Conservation (phyloP, 2,797 vertebrate genomes). For the Miichthys miiuy region DNA sequence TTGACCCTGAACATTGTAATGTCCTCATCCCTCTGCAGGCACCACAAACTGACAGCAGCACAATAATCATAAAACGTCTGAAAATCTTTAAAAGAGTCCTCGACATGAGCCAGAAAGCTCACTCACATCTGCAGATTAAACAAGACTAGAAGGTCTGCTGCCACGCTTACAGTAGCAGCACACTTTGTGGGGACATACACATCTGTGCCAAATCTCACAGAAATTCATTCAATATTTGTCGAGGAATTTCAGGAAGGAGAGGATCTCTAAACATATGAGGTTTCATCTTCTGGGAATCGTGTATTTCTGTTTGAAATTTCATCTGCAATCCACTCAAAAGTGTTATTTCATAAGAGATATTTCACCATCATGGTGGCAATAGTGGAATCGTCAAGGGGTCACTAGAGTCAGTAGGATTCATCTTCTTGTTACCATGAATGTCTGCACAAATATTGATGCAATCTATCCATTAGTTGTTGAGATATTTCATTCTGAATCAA, state of each 20-base stretch:
- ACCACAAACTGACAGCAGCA: background rate
- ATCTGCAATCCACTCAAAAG: background rate
- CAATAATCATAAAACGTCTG: background rate
- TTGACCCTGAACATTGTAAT: background rate
- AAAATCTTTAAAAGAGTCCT: background rate
- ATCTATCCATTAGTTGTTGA: background rate
- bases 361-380: background rate
- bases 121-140: background rate
- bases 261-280: background rate
- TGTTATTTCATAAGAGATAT: background rate
- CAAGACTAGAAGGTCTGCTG: background rate
- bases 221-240: background rate
- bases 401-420: background rate
- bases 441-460: background rate
- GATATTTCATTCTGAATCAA: background rate
- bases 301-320: background rate
- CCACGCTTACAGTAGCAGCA: background rate
- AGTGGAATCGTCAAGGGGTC: background rate
- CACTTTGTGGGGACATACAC: background rate
- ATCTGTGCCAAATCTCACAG: background rate
- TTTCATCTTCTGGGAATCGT: background rate
- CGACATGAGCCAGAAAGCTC: background rate
- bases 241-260: background rate
- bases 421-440: background rate
- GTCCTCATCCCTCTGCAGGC: background rate